phyloP scores from a whole-genome alignment of 2,888 invertebrate genomes.

The Choristoneura rosaceana region DNA sequence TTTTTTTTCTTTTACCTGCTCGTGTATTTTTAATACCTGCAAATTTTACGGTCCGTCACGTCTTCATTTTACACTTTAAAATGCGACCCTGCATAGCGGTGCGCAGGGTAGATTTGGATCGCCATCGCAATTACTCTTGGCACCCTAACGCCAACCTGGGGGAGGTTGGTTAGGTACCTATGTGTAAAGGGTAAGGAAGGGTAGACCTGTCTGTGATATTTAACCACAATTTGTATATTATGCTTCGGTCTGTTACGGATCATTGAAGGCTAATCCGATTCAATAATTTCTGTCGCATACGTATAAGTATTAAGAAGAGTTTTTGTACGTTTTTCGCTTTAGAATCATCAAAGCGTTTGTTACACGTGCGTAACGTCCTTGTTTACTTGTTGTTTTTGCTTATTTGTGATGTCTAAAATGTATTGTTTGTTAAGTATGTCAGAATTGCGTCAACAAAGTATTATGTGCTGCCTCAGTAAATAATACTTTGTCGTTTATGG shows the following conservation, averaged over 20 bases:
- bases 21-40: slow-evolving; percentile 41
- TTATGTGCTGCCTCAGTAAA: background rate
- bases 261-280: slow-evolving; percentile 17
- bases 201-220: slow-evolving; percentile 19
- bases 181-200: slow-evolving; percentile 14
- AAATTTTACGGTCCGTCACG: slow-evolving; percentile 40
- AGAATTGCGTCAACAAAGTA: slow-evolving; percentile 7
- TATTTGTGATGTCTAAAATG: background rate
- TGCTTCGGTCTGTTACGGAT: slow-evolving; percentile 24
- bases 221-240: slow-evolving; percentile 12
- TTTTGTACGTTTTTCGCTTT: background rate
- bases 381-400: slow-evolving; percentile 1
- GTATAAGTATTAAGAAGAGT: background rate
- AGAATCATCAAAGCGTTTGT: background rate
- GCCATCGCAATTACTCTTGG: slow-evolving; percentile 36
- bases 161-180: slow-evolving; percentile 6
- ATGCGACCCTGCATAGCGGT: slow-evolving; percentile 28
- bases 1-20: slow-evolving; percentile 39
- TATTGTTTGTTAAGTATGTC: background rate
- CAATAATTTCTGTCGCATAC: background rate
- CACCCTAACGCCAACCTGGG: slow-evolving; percentile 23
- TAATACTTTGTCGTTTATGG: slow-evolving; percentile 19
- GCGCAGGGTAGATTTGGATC: slow-evolving; percentile 35
- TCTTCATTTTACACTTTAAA: slow-evolving; percentile 36
- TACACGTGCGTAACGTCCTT: background rate